These are phyloP conservation scores for Tachypleus tridentatus DNA, from an alignment of 1,140 invertebrate species.

Conservation along the genomic window DNA sequence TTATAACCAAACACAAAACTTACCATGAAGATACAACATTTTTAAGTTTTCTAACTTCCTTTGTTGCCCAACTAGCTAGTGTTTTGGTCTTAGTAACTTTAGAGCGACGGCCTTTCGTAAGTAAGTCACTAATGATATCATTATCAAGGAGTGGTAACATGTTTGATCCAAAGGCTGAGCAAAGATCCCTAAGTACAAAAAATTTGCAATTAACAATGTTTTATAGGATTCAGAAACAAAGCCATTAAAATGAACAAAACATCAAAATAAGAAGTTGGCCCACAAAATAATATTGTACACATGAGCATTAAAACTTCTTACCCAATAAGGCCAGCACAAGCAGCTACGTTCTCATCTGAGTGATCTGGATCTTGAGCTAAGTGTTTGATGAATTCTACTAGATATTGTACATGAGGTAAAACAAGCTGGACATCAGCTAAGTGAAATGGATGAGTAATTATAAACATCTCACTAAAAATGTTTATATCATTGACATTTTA, in stretches of 20 bases:
- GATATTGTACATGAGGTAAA: conserved; percentile 75
- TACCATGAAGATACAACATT: conserved; percentile 28
- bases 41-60: conserved; percentile 83
- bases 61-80: conserved; percentile 80
- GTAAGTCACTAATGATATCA: conserved; percentile 64
- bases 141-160: conserved; percentile 74
- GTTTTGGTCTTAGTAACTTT: conserved; percentile 73
- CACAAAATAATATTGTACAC: too few relatives aligned
- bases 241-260: too few relatives aligned
- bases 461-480: too few relatives aligned
- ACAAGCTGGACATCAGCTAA: conserved; percentile 55
- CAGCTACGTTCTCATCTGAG: conserved; percentile 72
- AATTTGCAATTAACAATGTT: too few relatives aligned
- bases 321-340: conserved; percentile 75
- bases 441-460: too few relatives aligned
- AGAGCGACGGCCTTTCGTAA: conserved; percentile 59
- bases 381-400: conserved; percentile 73
- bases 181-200: conserved; percentile 54
- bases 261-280: too few relatives aligned
- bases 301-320: conserved; percentile 24
- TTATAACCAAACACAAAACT: neutral
- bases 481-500: too few relatives aligned
- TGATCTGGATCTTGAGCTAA: conserved; percentile 71
- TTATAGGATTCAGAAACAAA: too few relatives aligned
- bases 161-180: conserved; percentile 71